phyloP scores from a whole-genome alignment of 2,113 vertebrate genomes.

The Poicephalus meyeri region DNA sequence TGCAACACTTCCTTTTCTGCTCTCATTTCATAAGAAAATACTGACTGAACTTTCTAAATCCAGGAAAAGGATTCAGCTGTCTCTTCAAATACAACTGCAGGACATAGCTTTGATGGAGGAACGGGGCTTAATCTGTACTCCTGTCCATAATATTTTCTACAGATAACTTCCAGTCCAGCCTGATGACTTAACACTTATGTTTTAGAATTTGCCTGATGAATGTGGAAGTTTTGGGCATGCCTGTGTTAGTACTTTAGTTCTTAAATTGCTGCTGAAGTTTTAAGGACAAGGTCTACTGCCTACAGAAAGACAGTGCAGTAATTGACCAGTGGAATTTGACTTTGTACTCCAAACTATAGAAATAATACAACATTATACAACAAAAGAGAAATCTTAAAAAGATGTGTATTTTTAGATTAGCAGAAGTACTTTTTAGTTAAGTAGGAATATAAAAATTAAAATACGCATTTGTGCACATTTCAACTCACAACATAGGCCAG shows the following conservation, averaged over 20 bases:
- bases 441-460: background rate
- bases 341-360: background rate
- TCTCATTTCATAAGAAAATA: background rate
- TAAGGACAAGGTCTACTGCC: background rate
- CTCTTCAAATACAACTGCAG: background rate
- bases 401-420: background rate
- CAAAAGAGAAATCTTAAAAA: background rate
- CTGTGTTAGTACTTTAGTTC: background rate
- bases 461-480: background rate
- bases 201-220: background rate
- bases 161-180: background rate
- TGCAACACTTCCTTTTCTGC: background rate
- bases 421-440: background rate
- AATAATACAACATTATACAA: background rate
- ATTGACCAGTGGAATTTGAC: background rate
- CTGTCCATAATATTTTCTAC: background rate
- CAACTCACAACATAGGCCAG: background rate
- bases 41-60: background rate
- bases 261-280: background rate
- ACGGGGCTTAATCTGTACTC: background rate
- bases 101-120: background rate
- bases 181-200: background rate
- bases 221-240: background rate
- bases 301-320: background rate
- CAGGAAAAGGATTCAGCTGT: background rate